These are phyloP conservation scores for Orthonevra nobilis DNA, from an alignment of 2,888 invertebrate genomes.

Conservation along the genomic window DNA sequence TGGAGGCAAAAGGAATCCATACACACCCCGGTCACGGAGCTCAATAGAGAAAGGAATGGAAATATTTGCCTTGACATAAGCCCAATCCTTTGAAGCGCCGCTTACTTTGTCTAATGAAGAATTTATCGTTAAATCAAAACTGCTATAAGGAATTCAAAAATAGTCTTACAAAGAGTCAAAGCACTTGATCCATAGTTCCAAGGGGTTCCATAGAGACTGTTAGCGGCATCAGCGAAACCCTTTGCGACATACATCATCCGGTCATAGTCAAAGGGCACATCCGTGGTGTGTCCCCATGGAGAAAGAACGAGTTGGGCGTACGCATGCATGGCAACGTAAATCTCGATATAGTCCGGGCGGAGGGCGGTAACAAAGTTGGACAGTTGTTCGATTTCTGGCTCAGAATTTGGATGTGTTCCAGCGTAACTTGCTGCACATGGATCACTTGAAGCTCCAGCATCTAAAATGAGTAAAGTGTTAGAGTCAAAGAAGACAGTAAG, in stretches of 20 bases:
- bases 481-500: background rate
- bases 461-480: conserved; percentile 54
- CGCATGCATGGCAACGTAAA: conserved; percentile 84
- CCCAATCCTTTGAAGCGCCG: no score
- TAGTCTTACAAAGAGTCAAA: conserved; percentile 82
- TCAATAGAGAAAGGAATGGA: no score
- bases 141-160: no score
- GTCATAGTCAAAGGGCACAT: conserved; percentile 81
- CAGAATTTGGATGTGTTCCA: conserved; percentile 83
- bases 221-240: conserved; percentile 81
- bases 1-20: no score
- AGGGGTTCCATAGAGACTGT: conserved; percentile 81
- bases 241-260: conserved; percentile 82
- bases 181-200: conserved; percentile 83
- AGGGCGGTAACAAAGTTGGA: conserved; percentile 80
- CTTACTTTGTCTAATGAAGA: no score
- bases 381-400: conserved; percentile 81
- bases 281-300: conserved; percentile 82
- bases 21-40: no score
- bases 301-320: conserved; percentile 84
- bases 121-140: no score
- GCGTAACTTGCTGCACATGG: conserved; percentile 80
- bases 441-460: conserved; percentile 80
- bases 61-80: no score
- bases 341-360: conserved; percentile 78